Base-by-base conservation (phyloP, 1,140 invertebrate genomes). In the Parapsyche elsis region DNA sequence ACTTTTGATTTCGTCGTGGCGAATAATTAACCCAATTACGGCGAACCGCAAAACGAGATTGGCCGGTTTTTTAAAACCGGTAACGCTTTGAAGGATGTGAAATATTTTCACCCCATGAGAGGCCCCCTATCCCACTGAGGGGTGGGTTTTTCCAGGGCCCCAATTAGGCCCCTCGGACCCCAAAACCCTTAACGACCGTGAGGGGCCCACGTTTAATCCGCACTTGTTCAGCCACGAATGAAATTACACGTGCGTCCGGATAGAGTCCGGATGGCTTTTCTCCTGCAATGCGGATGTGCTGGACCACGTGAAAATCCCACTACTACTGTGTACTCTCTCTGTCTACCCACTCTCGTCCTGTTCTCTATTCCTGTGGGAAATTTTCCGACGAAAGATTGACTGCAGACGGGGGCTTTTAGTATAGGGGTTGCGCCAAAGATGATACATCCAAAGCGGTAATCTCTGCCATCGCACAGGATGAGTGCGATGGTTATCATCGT, bases 141-240 rank as follows among this genome's bases (percentile, higher is more conserved):
- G 30, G 30, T 7, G 30, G 30, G 30, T 4, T 38, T 38, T 38
- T 38, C 30, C 30, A 38, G 30, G 30, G 30, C 49, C 12, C 49
- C 49, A 53, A 53, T 53, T 53, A 53, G 49, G 16, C 49, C 49
- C 30, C 30, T 38, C 49, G 49, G 49, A 16, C 10, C 49, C n/a
- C 49, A 10, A 53, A 53, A 53, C 49, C 49, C 49, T 53, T 53
- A 53, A 53, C 49, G 49, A 53, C 49, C 49, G 12, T 53, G 49
- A 12, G 16, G 49, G 49, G 49, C 10, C 16, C 49, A 10, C 49
- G 49, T 53, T 53, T 53, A 53, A 53, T 53, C 49, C 49, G 49
- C 49, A 53, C 49, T 53, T 53, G 49, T 53, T 53, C 49, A 53
- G 49, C 49, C 49, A 53, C 49, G 49, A 53, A 53, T 53, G 49